Evolutionary conservation across 2,113 vertebrate species (phyloP).

Genomic region (Zosterops lateralis): DNA sequence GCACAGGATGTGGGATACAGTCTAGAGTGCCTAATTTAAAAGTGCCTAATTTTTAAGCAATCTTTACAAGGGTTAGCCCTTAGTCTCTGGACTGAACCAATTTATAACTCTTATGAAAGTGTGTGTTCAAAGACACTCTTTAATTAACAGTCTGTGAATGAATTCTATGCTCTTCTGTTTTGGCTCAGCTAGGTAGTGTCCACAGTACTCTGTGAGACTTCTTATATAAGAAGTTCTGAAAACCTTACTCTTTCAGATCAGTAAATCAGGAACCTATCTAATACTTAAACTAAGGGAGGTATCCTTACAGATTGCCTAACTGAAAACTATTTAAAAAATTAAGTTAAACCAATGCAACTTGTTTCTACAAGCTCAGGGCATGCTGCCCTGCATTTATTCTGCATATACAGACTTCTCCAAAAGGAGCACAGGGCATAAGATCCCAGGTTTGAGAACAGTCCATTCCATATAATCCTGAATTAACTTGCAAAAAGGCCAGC

Average conservation of each 20-base stretch:
- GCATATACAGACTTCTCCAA: background rate
- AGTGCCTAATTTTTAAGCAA: background rate
- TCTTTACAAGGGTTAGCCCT: background rate
- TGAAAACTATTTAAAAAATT: background rate
- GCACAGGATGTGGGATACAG: background rate
- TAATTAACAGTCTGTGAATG: background rate
- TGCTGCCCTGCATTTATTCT: constrained; percentile 8
- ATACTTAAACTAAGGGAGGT: background rate
- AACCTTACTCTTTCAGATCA: background rate
- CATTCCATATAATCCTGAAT: constrained; percentile 9
- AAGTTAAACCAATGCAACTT: background rate
- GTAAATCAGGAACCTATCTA: background rate
- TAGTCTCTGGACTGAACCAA: background rate
- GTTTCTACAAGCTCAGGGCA: background rate
- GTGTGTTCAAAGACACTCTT: background rate
- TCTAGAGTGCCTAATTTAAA: background rate
- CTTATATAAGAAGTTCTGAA: background rate
- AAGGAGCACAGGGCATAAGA: background rate
- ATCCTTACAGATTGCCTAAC: background rate
- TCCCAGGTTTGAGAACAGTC: background rate
- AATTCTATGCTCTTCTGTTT: background rate
- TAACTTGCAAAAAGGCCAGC: background rate
- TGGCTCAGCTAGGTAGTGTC: background rate
- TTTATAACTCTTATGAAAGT: background rate
- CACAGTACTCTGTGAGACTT: background rate